Evolutionary conservation across 1,140 invertebrate species (phyloP).

Genomic region (Nephila pilipes): DNA sequence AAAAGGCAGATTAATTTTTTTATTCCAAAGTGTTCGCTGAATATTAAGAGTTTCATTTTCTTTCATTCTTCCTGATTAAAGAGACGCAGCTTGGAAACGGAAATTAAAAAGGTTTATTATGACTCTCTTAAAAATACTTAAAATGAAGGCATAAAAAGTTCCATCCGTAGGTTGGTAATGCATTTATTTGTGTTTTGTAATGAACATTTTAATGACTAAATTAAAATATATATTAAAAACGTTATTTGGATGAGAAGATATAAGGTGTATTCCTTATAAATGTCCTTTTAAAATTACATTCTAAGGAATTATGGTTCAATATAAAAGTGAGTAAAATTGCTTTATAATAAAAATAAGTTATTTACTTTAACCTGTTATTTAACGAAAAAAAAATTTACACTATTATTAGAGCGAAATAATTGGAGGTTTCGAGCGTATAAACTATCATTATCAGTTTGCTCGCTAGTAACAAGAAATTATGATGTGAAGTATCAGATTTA

Average conservation of each 20-base stretch:
- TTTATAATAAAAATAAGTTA: no score
- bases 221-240: conserved; percentile 5
- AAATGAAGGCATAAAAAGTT: background rate
- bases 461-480: no score
- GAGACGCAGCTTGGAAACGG: background rate
- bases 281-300: no score
- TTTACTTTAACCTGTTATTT: no score
- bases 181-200: background rate
- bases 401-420: no score
- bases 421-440: no score
- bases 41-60: conserved; percentile 13
- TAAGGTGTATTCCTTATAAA: no score
- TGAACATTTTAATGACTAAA: conserved; percentile 12
- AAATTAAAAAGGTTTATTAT: conserved; percentile 11
- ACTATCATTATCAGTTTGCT: no score
- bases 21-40: background rate
- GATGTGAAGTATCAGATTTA: no score
- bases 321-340: no score
- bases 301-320: no score
- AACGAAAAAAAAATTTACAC: no score
- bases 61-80: background rate
- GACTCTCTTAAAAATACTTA: conserved; percentile 22
- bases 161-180: background rate
- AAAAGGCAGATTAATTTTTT: background rate
- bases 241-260: background rate